Evolutionary conservation across 2,888 invertebrate genomes (phyloP), one percentile per base, ranked within the genome.

Genomic region (Stegana nigrithorax): DNA sequence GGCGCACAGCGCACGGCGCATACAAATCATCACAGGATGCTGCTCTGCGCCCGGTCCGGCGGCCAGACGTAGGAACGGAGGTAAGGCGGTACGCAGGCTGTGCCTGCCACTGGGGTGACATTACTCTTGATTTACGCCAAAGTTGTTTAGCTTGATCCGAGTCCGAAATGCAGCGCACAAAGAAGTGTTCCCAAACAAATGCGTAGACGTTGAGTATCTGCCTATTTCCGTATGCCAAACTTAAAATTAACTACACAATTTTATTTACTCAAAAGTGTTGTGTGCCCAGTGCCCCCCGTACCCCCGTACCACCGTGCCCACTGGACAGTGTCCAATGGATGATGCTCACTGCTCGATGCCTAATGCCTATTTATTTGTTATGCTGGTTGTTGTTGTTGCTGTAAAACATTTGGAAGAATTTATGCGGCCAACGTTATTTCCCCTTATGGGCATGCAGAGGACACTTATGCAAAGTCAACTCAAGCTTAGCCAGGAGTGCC

Each of bases 341-440:
- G n/a, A n/a, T 32, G 12, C 7, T 32, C 32, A 8, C 6, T 32
- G 7, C 32, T 6, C 32, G 7, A 12, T n/a, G n/a, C 17, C 56
- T 58, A 45, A 58, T 58, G 44, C 19, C 17, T 26, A 58, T 58
- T 58, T 58, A 58, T 58, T 58, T 58, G 58, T 58, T 58, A 53
- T 53, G 29, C 29, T 53, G 14, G 26, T 53, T n/a, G 17, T 50
- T 47, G 12, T 12, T 36, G 10, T 36, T 4, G 10, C 10, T 45
- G 19, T 19, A 5, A 10, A 5, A 6, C 14, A 4, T n/a, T n/a
- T 47, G 47, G n/a, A 4, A 47, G 47, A 55, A 36, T 55, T 55
- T 55, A 55, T 55, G 53, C 53, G 21, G n/a, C 17, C 53, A 32
- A 17, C 23, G 7, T 7, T 47, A 25, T 23, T 25, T 14, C 12